Base-by-base conservation (phyloP, 2,888 invertebrate genomes). In the Tuta absoluta region DNA sequence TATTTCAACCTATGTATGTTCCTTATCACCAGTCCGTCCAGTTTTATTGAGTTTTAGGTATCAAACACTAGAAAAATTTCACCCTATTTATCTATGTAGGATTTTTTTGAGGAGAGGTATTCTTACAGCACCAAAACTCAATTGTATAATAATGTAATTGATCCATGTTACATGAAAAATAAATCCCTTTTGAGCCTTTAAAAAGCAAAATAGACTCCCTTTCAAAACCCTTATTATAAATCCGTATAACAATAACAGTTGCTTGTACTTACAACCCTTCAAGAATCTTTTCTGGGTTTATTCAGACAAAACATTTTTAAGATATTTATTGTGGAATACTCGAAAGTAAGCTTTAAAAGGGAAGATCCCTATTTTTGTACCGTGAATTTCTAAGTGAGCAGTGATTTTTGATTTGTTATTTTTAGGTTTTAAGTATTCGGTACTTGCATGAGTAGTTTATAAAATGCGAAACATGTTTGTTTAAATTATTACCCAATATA, bases 241-340 rank as follows among this genome's bases (percentile, higher is more conserved):
- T 53, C 51, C 14, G 12, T 53, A 23, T 24, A 23, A 53, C 23
- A 53, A 53, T 53, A 53, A 21, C 24, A 24, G 48, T 48, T 48
- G 51, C 51, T 53, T 24, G 51, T 53, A 53, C 51, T 53, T 23
- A 53, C 51, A 53, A 23, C 21, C 51, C 51, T 53, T 53, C 51
- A 5, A 23, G 24, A 53, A 53, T 23, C 21, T 49, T 49, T 23
- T 2, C 12, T 21, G 4, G 11, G n/a, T 49, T 11, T 19, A 23
- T 11, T 19, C 5, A 49, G 21, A 21, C 19, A 21, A 49, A 53
- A 12, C 23, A 24, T 53, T 23, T 53, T 23, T 14, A 19, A 14
- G 51, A 53, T 53, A 23, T 48, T 23, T 45, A 45, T 17, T 45
- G 17, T 17, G 45, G 17, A 17, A 45, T 45, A 45, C n/a, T 17